Evolutionary conservation across 1,140 invertebrate genomes (phyloP).

Genomic region (Drosophila persimilis): DNA sequence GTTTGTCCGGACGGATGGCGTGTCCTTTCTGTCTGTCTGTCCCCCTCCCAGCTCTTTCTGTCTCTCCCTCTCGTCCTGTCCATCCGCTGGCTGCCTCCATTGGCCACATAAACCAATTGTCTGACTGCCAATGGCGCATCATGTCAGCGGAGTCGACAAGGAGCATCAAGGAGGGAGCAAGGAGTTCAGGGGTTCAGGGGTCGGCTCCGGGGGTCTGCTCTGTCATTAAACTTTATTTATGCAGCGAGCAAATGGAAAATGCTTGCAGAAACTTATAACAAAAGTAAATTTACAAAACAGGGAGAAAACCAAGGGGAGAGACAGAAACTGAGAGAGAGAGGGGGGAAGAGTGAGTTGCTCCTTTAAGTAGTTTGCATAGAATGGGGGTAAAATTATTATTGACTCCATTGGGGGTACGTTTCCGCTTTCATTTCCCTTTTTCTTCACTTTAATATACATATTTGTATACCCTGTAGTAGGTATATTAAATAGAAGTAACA

Average conservation of each 20-base stretch:
- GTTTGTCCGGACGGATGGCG: not conserved
- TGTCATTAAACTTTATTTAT: conserved; percentile 81
- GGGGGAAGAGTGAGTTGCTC: no score
- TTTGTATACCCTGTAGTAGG: not conserved
- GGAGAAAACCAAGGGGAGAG: not conserved
- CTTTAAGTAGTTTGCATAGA: conserved; percentile 13
- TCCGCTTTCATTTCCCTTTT: conserved; percentile 9
- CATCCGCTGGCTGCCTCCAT: not conserved
- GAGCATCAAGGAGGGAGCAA: not conserved
- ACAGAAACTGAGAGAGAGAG: no score
- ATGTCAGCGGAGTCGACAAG: conserved; percentile 23
- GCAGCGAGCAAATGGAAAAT: conserved; percentile 76
- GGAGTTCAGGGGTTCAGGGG: not conserved
- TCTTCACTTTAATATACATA: conserved; percentile 9
- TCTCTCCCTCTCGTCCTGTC: not conserved
- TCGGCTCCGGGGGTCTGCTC: conserved; percentile 49
- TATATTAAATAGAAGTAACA: no score
- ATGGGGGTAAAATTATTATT: conserved; percentile 23
- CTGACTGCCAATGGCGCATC: conserved; percentile 52
- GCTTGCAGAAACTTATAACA: conserved; percentile 73
- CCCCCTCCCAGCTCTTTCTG: conserved; percentile 7
- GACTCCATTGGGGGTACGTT: conserved; percentile 38
- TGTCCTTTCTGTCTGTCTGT: conserved; percentile 11
- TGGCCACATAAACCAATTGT: conserved; percentile 53
- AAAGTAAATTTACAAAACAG: conserved; percentile 63